Evolutionary conservation across 2,797 vertebrate species (phyloP), one percentile per base, ranked within the genome.

Genomic region (Lithobates pipiens): DNA sequence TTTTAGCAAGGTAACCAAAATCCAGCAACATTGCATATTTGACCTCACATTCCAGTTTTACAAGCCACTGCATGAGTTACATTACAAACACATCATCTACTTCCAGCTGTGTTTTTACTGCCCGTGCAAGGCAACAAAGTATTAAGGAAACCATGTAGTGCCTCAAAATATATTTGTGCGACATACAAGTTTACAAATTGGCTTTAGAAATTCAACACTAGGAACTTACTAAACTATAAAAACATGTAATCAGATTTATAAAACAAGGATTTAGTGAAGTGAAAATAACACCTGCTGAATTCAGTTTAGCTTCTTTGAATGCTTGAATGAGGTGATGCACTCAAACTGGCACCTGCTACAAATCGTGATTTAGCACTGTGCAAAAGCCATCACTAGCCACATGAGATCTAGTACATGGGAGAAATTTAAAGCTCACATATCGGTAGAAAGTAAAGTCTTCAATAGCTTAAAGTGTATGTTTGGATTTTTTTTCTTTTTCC

Each of bases 41-140:
- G 86, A 87, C 86, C 86, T 71, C 36, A 27, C 86, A 87, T 87
- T 87, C 86, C 86, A 79, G 69, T 76, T 87, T 87, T 87, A 87
- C 86, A 87, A 87, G 81, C 81, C 69, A 75, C 65, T 80, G 65
- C 81, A 80, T 69, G 80, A 86, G 76, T 27, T 80, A 80, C 76
- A 65, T 84, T 83, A 77, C 81, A 77, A 74, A 76, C 77, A 87
- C 81, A 83, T 82, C 72, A 68, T 80, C 57, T 65, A 42, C 63
- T 70, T 69, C 76, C 81, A 87, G 81, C 86, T 83, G 86, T 76
- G 81, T 16, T 75, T 61, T 78, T 25, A 44, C 76, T 70, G 76
- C 76, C 68, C 75, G 39, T 42, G 34, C 36, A 73, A 74, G 72
- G n/a, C 32, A 61, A 73, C 80, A 63, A 27, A 25, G 27, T 67